Conservation (phyloP, 2,888 invertebrate genomes). For the Hymenopus coronatus region DNA sequence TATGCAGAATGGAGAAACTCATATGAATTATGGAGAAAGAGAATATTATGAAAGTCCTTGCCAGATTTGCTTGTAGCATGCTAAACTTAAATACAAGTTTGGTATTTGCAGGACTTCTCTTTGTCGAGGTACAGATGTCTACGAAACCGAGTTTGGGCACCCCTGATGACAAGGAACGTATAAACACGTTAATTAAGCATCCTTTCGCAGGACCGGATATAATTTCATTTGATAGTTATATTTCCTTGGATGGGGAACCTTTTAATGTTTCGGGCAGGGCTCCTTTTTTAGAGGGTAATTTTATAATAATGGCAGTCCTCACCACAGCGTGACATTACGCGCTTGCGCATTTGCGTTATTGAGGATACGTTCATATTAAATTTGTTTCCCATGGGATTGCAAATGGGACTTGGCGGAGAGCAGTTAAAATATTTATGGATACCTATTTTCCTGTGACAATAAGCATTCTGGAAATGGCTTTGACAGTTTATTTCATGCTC, state of each 20-base stretch:
- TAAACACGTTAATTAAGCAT: background rate
- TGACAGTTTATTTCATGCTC: background rate
- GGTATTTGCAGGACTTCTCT: no score
- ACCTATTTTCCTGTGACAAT: background rate
- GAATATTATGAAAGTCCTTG: no score
- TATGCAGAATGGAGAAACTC: no score
- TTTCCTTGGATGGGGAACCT: background rate
- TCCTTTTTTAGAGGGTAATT: background rate
- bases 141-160: background rate
- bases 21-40: no score
- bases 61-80: no score
- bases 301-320: background rate
- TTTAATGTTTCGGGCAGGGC: background rate
- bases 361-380: background rate
- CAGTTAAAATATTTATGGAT: background rate
- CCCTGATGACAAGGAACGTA: background rate
- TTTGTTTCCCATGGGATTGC: background rate
- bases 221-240: background rate
- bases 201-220: background rate
- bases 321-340: background rate
- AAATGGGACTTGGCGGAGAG: background rate
- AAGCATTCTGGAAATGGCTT: background rate
- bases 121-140: no score
- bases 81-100: no score
- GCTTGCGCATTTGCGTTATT: background rate